Evolutionary conservation across 2,113 vertebrate genomes (phyloP), one percentile per base, ranked within the genome.

Genomic region (Empidonax traillii): DNA sequence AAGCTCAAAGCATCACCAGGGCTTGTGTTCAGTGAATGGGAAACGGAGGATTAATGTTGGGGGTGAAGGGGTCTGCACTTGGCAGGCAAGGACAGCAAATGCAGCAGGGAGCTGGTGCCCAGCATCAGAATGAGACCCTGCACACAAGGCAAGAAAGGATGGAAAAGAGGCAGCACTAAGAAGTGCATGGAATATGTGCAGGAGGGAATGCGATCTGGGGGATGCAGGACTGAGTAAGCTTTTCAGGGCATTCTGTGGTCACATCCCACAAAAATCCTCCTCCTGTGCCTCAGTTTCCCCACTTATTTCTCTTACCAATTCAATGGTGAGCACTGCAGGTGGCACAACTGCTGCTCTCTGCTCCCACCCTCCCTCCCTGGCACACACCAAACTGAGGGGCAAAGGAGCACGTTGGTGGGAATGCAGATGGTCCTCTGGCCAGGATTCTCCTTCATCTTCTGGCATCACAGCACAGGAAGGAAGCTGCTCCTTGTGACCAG

Each of bases 281-380:
- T 17, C 25, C 59, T 3, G 1, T 4, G 3, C 15, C 53, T 63
- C 82, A 33, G 69, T 22, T 37, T 67, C 58, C 62, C 31, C 31
- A 20, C 1, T 12, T 62, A 59, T 71, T 41, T 12, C 51, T 58
- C 56, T 43, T 13, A 4, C n/a, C 71, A 62, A 5, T 10, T 58
- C 39, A 14, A 20, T 0, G 24, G 56, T n/a, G 25, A n/a, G 18
- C 2, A 1, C 3, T 6, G n/a, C 44, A n/a, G 66, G 8, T 14
- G 41, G 41, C 6, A 9, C 10, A 25, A 1, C 16, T 1, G 14
- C 62, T n/a, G 21, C 67, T 28, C 77, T 21, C 53, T 3, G 3
- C 25, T 43, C 10, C 49, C 52, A 41, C 19, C 30, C 24, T 44
- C 66, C 44, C 9, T 43, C 11, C 51, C 41, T 4, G 9, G 5